phyloP scores from a whole-genome alignment of 2,888 invertebrate species.

The Dasypogon diadema region DNA sequence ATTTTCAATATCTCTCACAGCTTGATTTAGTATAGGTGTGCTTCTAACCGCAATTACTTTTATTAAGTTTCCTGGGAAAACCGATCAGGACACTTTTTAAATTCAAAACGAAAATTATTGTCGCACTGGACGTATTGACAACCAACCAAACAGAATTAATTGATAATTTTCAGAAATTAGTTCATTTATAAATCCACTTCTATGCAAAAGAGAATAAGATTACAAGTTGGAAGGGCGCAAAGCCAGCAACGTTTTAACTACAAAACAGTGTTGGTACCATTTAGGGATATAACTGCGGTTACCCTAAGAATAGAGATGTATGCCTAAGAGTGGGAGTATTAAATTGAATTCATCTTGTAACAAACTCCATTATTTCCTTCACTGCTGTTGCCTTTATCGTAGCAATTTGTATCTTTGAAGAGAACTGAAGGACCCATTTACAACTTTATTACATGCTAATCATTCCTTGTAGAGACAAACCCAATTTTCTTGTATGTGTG shows the following conservation, averaged over 20 bases:
- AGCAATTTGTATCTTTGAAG: conserved; percentile 23
- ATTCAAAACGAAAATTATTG: too few species aligned
- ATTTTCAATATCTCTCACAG: neutral
- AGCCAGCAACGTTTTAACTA: conserved; percentile 22
- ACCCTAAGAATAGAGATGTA: neutral
- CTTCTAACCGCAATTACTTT: too few species aligned
- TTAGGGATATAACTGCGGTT: conserved; percentile 20
- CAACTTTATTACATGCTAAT: conserved; percentile 51
- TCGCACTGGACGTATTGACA: too few species aligned
- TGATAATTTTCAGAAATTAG: too few species aligned
- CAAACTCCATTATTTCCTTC: neutral
- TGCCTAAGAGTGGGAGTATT: neutral
- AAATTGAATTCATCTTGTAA: conserved; percentile 11
- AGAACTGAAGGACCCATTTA: conserved; percentile 38
- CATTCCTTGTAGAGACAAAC: conserved; percentile 42
- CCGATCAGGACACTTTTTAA: too few species aligned
- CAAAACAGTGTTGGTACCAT: too few species aligned
- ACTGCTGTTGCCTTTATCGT: conserved; percentile 17
- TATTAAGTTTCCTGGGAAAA: too few species aligned
- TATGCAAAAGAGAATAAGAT: too few species aligned
- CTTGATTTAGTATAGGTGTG: too few species aligned
- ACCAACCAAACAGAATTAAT: too few species aligned
- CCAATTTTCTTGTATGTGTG: conserved; percentile 47
- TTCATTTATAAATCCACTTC: too few species aligned
- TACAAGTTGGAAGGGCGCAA: conserved; percentile 31